phyloP scores from a whole-genome alignment of 1,140 invertebrate genomes.

The Coenobita brevimanus region DNA sequence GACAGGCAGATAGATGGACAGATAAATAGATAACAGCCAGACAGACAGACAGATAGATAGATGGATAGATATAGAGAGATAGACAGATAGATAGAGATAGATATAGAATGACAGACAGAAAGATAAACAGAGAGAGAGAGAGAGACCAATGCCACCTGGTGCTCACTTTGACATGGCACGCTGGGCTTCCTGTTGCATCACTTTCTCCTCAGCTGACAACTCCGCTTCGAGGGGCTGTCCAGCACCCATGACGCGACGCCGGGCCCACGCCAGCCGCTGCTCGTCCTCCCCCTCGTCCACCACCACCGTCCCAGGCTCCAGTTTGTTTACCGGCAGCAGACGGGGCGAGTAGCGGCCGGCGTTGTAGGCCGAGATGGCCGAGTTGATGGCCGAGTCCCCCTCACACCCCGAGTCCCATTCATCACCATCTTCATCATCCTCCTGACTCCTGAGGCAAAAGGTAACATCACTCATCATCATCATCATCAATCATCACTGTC shows the following conservation, averaged over 20 bases:
- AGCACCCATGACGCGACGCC: slow-evolving; percentile 84
- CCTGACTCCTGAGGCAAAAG: not conserved
- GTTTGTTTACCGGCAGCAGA: slow-evolving; percentile 79
- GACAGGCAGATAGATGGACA: too few species aligned
- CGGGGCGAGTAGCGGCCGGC: slow-evolving; percentile 88
- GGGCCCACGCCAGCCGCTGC: slow-evolving; percentile 83
- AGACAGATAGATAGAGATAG: too few species aligned
- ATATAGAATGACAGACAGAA: too few species aligned
- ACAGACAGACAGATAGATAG: too few species aligned
- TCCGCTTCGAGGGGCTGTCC: slow-evolving; percentile 83
- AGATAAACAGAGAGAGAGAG: too few species aligned
- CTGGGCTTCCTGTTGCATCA: slow-evolving; percentile 83
- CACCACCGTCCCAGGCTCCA: slow-evolving; percentile 89
- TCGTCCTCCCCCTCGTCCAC: slow-evolving; percentile 86
- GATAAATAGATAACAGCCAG: too few species aligned
- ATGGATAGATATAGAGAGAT: too few species aligned
- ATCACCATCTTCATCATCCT: slow-evolving; percentile 34
- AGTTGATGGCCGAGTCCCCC: slow-evolving; percentile 44
- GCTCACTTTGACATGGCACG: slow-evolving; percentile 85
- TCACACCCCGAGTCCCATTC: slow-evolving; percentile 71
- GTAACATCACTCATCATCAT: not conserved
- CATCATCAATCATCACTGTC: too few species aligned
- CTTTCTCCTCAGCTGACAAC: slow-evolving; percentile 77
- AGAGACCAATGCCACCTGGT: not conserved
- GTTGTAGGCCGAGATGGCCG: slow-evolving; percentile 82